These are phyloP conservation scores for Drosophila meridionalis DNA, from an alignment of 2,888 invertebrate species.

Conservation along the genomic window DNA sequence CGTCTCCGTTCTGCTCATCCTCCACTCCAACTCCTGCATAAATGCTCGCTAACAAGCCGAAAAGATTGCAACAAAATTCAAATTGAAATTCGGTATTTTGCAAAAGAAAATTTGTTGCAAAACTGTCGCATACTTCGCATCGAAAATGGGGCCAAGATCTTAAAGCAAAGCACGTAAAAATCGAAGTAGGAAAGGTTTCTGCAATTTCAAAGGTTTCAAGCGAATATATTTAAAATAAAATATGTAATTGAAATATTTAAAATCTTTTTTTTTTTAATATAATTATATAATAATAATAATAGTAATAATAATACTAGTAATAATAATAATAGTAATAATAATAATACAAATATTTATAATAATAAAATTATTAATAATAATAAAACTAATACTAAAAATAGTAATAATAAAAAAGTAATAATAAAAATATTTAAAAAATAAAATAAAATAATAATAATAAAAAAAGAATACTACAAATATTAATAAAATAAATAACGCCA, in stretches of 20 bases:
- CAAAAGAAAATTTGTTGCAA: constrained; percentile 43
- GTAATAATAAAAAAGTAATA: too few species aligned
- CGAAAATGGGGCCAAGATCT: constrained; percentile 8
- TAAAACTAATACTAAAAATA: too few species aligned
- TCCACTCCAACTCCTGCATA: constrained; percentile 15
- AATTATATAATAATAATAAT: too few species aligned
- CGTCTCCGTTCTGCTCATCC: not conserved
- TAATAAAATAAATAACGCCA: too few species aligned
- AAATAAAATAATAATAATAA: too few species aligned
- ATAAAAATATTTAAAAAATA: too few species aligned
- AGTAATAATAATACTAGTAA: too few species aligned
- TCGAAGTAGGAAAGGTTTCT: not conserved
- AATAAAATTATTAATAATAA: too few species aligned
- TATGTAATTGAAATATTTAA: not conserved
- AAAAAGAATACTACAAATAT: too few species aligned
- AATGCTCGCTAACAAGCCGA: constrained; percentile 69
- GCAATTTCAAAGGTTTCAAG: not conserved
- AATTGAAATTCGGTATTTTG: constrained; percentile 62
- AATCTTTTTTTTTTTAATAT: too few species aligned
- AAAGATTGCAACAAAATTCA: constrained; percentile 74
- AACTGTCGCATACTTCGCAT: constrained; percentile 42
- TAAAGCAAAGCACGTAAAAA: not conserved
- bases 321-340: too few species aligned
- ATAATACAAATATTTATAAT: too few species aligned
- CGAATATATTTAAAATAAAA: not conserved